phyloP scores from a whole-genome alignment of 2,888 invertebrate genomes.

The Drosophila nr. medialis region DNA sequence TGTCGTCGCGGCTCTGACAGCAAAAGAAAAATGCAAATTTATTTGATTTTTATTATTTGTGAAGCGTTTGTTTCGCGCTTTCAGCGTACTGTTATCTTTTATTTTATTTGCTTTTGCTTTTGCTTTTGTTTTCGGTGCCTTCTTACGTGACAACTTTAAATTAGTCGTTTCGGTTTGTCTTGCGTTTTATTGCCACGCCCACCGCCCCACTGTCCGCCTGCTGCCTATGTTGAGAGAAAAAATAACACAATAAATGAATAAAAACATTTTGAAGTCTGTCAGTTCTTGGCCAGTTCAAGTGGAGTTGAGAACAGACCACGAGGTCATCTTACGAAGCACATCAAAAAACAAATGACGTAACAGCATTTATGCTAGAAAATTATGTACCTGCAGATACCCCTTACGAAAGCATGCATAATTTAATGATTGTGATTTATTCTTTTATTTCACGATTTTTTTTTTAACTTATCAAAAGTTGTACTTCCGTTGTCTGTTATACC shows the following conservation, averaged over 20 bases:
- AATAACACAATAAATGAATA: conserved; percentile 1
- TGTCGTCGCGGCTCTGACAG: conserved; percentile 34
- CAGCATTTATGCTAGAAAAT: background rate
- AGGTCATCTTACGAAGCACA: background rate
- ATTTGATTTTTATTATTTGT: conserved; percentile 63
- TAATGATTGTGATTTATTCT: background rate
- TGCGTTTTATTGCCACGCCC: conserved; percentile 3
- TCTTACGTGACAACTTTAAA: conserved; percentile 77
- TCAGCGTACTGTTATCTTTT: conserved; percentile 50
- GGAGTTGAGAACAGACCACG: conserved; percentile 10
- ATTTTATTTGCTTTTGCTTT: conserved; percentile 12
- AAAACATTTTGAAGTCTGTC: conserved; percentile 9
- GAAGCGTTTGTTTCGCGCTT: conserved; percentile 62
- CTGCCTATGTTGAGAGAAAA: background rate
- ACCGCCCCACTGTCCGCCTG: background rate
- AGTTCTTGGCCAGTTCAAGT: conserved; percentile 3
- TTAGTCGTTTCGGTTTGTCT: conserved; percentile 59
- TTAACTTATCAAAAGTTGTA: background rate
- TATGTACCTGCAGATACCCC: background rate
- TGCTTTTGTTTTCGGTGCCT: conserved; percentile 56
- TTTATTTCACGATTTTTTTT: too few relatives aligned
- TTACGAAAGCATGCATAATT: background rate
- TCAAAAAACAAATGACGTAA: background rate
- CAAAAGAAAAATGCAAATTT: conserved; percentile 65
- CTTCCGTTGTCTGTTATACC: background rate